Base-by-base conservation (phyloP, 2,888 invertebrate species). In the Amphipyra berbera region DNA sequence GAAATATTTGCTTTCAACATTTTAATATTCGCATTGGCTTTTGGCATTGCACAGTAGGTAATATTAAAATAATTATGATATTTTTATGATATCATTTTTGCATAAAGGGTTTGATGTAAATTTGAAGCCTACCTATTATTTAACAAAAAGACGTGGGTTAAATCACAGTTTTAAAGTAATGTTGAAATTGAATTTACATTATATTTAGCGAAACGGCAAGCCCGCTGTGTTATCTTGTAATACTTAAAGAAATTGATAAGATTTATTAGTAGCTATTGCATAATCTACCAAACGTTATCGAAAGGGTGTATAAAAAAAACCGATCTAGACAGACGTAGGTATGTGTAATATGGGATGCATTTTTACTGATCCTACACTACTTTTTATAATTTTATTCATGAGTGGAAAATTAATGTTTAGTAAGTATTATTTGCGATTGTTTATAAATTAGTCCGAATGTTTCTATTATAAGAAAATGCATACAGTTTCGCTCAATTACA, bases 161-260 rank as follows among this genome's bases (percentile, higher is more conserved):
- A n/a, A n/a, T n/a, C n/a, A n/a, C n/a, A n/a, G n/a, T n/a, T n/a
- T n/a, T n/a, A n/a, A n/a, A 40, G 40, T 13, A 13, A 41, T 41
- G 8, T 13, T 14, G 14, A 8, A 7, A 54, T 38, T 50, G 8
- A 35, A 55, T 55, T 46, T 45, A 35, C 49, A 54, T 49, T 41
- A 47, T 49, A 48, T 59, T 55, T 45, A 48, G 14, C 27, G 14
- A 42, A 49, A 37, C 44, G 27, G 35, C 30, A 49, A 33, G 35
- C 42, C 33, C 38, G 37, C 33, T 30, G 30, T 46, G 38, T 65
- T 65, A 71, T 67, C 71, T 50, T 21, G 35, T 38, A 49, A 54
- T 67, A 45, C 37, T 13, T 46, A 56, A 53, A 75, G 35, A 56
- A 53, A 68, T 58, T 71, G 76, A 79, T 79, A 78, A 76, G 35